A percentile compares a stretch with the other conserved stretches of the same genome.
These are phyloP conservation scores for Carpatolechia fugitivella DNA, from an alignment of 2,888 invertebrate species.

Conservation along the genomic window DNA sequence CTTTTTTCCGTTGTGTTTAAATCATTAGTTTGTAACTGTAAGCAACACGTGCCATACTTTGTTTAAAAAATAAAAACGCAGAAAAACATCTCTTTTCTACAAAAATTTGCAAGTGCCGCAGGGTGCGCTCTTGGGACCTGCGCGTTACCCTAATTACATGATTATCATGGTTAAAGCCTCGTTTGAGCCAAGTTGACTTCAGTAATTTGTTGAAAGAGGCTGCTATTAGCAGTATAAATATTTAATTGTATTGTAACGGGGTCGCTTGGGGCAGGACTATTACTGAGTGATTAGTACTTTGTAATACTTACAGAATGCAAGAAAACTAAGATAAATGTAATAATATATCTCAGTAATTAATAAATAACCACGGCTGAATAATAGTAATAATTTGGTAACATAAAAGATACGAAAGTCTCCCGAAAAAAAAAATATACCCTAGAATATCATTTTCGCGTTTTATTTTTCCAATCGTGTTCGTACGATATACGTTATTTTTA, in stretches of 20 bases:
- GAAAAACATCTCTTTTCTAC: neutral
- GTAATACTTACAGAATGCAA: neutral
- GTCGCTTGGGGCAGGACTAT: conserved; percentile 17
- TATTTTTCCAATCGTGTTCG: too few species aligned
- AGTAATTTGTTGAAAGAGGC: conserved; percentile 56
- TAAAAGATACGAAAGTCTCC: too few species aligned
- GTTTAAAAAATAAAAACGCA: too few species aligned
- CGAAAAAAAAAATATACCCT: too few species aligned
- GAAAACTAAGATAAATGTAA: neutral
- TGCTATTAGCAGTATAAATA: conserved; percentile 56
- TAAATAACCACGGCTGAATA: too few species aligned
- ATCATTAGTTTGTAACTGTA: too few species aligned
- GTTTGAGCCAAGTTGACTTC: conserved; percentile 33
- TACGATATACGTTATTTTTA: too few species aligned
- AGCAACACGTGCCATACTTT: too few species aligned
- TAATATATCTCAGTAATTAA: too few species aligned
- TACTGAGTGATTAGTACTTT: conserved; percentile 11
- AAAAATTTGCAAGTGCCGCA: neutral
- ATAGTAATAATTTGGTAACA: too few species aligned
- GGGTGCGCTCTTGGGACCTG: neutral
- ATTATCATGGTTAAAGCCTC: neutral
- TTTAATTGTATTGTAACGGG: conserved; percentile 54
- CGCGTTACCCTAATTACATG: conserved; percentile 20
- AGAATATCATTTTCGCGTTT: too few species aligned
- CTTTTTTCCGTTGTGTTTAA: too few species aligned